Evolutionary conservation across 92 coral and sea anemone species (phyloP).

Genomic region (Umimayanthus kanabou): DNA sequence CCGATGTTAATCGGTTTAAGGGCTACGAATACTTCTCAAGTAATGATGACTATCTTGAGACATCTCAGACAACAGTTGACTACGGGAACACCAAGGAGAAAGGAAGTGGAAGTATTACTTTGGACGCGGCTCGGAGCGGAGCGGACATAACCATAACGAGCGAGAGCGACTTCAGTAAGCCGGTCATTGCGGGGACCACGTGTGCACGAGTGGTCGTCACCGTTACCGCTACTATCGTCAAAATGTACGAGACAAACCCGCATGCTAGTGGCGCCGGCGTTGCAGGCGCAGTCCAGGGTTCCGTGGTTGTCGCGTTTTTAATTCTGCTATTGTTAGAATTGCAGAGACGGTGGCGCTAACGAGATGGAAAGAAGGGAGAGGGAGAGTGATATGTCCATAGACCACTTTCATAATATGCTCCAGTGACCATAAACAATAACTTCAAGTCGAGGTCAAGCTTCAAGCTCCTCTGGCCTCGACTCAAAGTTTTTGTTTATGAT

Average conservation of each 20-base stretch:
- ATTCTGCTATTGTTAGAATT: conserved; percentile 5
- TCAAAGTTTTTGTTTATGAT: too few relatives aligned
- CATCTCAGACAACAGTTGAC: not conserved
- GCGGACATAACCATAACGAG: conserved; percentile 15
- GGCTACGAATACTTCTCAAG: conserved; percentile 1
- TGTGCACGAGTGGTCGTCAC: conserved; percentile 15
- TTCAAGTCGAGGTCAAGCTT: too few relatives aligned
- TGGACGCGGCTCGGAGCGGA: conserved; percentile 22
- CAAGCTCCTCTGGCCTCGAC: too few relatives aligned
- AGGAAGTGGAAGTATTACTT: conserved; percentile 2
- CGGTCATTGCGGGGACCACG: conserved; percentile 19
- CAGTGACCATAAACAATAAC: too few relatives aligned
- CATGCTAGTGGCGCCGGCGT: conserved; percentile 1
- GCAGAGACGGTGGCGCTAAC: conserved; percentile 1
- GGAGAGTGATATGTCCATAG: too few relatives aligned
- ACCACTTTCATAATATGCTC: too few relatives aligned
- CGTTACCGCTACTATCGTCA: not conserved
- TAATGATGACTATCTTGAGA: conserved; percentile 1
- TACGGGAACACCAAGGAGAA: not conserved
- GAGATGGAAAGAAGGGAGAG: too few relatives aligned
- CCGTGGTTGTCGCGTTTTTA: not conserved
- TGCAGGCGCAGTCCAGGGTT: not conserved
- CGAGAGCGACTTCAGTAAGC: conserved; percentile 3
- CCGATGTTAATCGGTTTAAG: not conserved
- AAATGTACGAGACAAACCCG: conserved; percentile 39